A percentile compares a stretch with the other conserved stretches of the same genome.
These are phyloP conservation scores for Leptura quadrifasciata DNA, from an alignment of 2,888 invertebrate genomes.

Conservation along the genomic window DNA sequence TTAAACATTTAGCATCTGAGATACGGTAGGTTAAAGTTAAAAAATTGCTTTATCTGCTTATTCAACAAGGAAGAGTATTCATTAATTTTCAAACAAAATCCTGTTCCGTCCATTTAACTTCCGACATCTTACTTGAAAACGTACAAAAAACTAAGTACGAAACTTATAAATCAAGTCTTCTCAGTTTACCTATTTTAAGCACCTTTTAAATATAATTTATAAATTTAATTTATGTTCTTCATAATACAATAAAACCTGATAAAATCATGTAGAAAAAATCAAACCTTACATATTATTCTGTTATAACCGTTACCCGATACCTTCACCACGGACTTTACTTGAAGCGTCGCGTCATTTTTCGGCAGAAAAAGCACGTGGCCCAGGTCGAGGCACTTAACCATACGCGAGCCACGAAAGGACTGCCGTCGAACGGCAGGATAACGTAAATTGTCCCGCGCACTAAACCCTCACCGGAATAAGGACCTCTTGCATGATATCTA, in stretches of 20 bases:
- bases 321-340: slow-evolving; percentile 1
- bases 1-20: too few species aligned
- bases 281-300: slow-evolving; percentile 7
- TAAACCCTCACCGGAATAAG: slow-evolving; percentile 28
- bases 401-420: slow-evolving; percentile 56
- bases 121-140: not conserved
- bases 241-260: not conserved
- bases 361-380: slow-evolving; percentile 44
- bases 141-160: too few species aligned
- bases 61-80: not conserved
- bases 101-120: not conserved
- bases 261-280: slow-evolving; percentile 18
- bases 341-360: slow-evolving; percentile 12
- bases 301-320: not conserved
- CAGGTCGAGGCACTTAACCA: slow-evolving; percentile 48
- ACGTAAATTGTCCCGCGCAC: slow-evolving; percentile 50
- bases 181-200: too few species aligned
- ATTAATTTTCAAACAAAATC: not conserved
- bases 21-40: too few species aligned
- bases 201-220: not conserved
- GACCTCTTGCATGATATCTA: slow-evolving; percentile 13
- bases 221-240: not conserved
- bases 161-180: too few species aligned
- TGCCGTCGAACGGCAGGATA: slow-evolving; percentile 45
- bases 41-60: too few species aligned